Base-by-base conservation (phyloP, 2,888 invertebrate genomes). In the Trichopria drosophilae region DNA sequence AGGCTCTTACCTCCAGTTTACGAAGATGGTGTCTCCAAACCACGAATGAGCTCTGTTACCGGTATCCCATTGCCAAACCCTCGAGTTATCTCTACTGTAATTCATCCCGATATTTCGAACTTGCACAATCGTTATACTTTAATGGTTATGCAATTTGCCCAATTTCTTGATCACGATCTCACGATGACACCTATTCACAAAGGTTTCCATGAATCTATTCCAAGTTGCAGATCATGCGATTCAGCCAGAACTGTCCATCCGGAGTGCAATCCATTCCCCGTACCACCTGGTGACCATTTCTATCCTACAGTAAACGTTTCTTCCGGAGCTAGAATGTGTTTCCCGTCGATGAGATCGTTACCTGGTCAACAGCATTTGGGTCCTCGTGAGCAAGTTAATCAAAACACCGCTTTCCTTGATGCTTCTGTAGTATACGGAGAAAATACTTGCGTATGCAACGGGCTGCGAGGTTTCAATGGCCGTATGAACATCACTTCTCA, bases 131-230 rank as follows among this genome's bases (percentile, higher is more conserved):
- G 92, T 5, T 94, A 95, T 75, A 89, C 93, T 0, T 78, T 95
- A 13, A 90, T 95, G 88, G 83, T 90, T 29, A 96, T 96, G 95
- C 95, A 95, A 78, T 95, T 86, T 66, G 95, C 93, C 0, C 95
- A 96, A 75, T 88, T 97, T 66, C 74, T 96, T 15, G 96, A 96
- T 74, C 96, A 96, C 77, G 96, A 96, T 73, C 80, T 97, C 41
- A 95, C 95, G 1, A 86, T 94, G 83, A 94, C 95, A 1, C 96
- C 93, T 1, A 91, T 93, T 46, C 91, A 90, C 67, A 90, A 90
- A 80, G 91, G 91, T 65, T 91, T 91, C 80, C 88, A 88, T 70
- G 90, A 93, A 65, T 91, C 92, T 0, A 92, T 94, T 59, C 90
- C 94, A 0, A 88, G 91, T 68, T 94, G 94, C 65, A 82, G 93